Evolutionary conservation across 2,888 invertebrate species (phyloP).

Genomic region (Clostera curtula): DNA sequence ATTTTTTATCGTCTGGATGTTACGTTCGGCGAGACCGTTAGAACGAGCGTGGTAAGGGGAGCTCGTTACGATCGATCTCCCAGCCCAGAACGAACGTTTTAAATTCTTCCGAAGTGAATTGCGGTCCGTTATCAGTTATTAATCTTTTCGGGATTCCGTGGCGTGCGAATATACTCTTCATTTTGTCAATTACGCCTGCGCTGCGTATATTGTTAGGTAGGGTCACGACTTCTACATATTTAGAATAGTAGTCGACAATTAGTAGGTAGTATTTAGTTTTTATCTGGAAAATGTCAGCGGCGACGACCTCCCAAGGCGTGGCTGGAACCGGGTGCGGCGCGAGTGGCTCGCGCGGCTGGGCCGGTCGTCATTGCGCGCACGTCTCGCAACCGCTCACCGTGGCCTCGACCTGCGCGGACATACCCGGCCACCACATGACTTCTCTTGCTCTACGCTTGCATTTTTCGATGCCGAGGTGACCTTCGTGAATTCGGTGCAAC

Average conservation of each 20-base stretch:
- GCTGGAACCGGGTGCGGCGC: not conserved
- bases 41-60: no score
- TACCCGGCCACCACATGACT: slow-evolving; percentile 1
- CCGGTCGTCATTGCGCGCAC: no score
- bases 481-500: not conserved
- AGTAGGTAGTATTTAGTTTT: not conserved
- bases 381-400: no score
- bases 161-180: no score
- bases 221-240: not conserved
- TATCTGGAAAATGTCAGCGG: not conserved
- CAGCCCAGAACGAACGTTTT: no score
- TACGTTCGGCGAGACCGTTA: no score
- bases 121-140: no score
- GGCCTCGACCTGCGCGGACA: not conserved
- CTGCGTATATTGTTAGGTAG: not conserved
- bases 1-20: no score
- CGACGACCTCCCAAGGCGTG: not conserved
- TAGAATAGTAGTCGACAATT: not conserved
- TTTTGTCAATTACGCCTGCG: not conserved
- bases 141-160: no score
- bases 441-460: not conserved
- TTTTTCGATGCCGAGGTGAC: slow-evolving; percentile 1
- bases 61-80: no score
- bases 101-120: no score
- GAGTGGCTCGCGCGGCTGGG: not conserved